A percentile compares a stretch with the other conserved stretches of the same genome.
phyloP scores from a whole-genome alignment of 2,113 vertebrate genomes.

The Gymnorhina tibicen region DNA sequence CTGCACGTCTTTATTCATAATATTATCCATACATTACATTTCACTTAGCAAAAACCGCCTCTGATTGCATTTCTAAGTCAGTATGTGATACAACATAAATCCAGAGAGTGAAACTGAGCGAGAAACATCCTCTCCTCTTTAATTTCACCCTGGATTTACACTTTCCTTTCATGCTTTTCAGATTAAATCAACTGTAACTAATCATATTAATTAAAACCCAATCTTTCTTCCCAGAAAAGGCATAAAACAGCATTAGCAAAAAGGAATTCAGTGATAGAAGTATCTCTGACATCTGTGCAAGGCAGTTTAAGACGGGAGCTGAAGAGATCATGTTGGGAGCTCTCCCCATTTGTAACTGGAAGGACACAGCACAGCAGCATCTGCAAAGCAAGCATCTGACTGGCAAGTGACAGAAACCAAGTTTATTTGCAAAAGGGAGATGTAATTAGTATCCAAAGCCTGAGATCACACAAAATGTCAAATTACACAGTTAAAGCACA shows the following conservation, averaged over 20 bases:
- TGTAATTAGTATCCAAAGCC: background rate
- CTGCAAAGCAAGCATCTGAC: background rate
- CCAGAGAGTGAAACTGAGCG: background rate
- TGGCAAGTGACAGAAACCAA: background rate
- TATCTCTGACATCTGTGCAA: background rate
- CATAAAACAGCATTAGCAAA: background rate
- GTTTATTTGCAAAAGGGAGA: background rate
- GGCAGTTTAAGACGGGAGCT: background rate
- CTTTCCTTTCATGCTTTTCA: background rate
- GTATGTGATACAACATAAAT: background rate
- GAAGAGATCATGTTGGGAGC: background rate
- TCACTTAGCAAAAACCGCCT: background rate
- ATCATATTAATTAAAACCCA: background rate
- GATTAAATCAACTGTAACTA: background rate
- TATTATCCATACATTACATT: background rate
- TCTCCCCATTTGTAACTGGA: background rate
- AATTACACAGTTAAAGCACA: background rate
- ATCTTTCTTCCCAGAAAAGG: background rate
- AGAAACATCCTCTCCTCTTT: background rate
- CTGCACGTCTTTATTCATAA: background rate
- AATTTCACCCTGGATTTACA: background rate
- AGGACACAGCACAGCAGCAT: background rate
- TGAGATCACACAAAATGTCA: background rate
- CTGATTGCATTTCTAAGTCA: background rate
- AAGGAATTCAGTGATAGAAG: background rate